A percentile compares a stretch with the other conserved stretches of the same genome.
Evolutionary conservation across 2,113 vertebrate species (phyloP).

Genomic region (Malurus cyaneus): DNA sequence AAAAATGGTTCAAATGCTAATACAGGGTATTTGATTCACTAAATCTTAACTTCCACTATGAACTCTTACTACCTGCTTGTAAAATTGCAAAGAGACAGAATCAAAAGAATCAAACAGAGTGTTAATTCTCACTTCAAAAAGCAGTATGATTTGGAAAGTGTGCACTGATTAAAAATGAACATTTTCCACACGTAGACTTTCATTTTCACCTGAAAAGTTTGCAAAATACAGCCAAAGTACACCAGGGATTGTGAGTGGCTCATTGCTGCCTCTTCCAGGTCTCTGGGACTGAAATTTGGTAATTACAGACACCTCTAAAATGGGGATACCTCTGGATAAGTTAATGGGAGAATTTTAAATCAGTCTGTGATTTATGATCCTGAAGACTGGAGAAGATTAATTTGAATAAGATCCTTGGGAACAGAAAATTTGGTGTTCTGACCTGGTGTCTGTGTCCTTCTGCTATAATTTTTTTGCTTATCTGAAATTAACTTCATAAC

Average conservation of each 20-base stretch:
- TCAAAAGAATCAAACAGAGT: neutral
- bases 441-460: neutral
- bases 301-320: neutral
- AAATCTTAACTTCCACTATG: neutral
- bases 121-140: neutral
- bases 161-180: neutral
- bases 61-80: neutral
- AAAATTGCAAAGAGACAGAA: neutral
- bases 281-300: neutral
- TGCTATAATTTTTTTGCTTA: neutral
- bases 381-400: neutral
- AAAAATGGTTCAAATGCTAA: neutral
- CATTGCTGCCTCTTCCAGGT: neutral
- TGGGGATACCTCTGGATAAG: neutral
- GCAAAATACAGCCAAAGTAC: neutral
- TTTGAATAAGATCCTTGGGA: neutral
- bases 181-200: neutral
- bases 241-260: neutral
- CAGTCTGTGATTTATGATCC: neutral
- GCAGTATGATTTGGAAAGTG: neutral
- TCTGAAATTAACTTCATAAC: neutral
- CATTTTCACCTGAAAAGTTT: neutral
- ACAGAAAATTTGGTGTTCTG: neutral
- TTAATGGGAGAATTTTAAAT: neutral
- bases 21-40: neutral